Percentiles rank a stretch among this genome's conserved stretches.
phyloP scores from a whole-genome alignment of 2,797 vertebrate species.

The Molossus alvarezi region DNA sequence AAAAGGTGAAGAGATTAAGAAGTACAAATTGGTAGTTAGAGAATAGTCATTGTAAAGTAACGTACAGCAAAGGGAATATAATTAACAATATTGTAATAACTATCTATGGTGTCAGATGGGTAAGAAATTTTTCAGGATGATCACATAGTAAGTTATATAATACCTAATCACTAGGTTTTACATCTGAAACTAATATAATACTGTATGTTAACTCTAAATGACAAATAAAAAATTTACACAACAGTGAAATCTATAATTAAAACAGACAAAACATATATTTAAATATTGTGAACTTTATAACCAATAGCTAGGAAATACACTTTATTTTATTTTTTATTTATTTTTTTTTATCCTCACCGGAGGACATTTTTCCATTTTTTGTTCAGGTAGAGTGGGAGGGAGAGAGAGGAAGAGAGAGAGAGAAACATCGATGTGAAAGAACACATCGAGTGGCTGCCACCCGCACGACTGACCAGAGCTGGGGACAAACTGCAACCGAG shows the following conservation, averaged over 20 bases:
- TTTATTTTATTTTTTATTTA: background rate
- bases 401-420: too few species aligned
- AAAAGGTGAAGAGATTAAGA: background rate
- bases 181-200: background rate
- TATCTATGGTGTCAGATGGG: background rate
- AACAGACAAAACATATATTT: background rate
- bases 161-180: background rate
- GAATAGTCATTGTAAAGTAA: background rate
- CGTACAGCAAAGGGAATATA: background rate
- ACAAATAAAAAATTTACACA: background rate
- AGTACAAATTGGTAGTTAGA: background rate
- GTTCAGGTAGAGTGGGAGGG: too few species aligned
- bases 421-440: too few species aligned
- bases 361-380: too few species aligned
- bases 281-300: background rate
- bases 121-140: background rate
- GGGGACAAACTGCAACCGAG: too few species aligned
- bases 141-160: background rate
- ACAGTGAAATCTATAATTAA: background rate
- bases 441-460: too few species aligned
- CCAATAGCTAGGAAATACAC: background rate
- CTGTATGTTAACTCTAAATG: background rate
- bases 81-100: background rate
- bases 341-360: too few species aligned
- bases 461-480: too few species aligned